Percentiles rank a stretch among this genome's conserved stretches.
Evolutionary conservation across 1,140 invertebrate genomes (phyloP).

Genomic region (Trichonephila clavata): DNA sequence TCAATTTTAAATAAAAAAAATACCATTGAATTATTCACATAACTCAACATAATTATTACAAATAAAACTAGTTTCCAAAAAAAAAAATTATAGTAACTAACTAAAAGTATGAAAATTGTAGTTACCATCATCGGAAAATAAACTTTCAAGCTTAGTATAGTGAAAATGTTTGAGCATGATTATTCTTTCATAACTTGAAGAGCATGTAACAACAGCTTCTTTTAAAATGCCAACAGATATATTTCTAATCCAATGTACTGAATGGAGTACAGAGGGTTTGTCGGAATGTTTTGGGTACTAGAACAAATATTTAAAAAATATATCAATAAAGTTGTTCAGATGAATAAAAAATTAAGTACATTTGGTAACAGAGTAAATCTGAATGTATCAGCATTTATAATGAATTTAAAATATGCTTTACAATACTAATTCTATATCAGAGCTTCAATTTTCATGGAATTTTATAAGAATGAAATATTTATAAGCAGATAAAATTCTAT

Average conservation of each 20-base stretch:
- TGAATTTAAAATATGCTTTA: too few relatives aligned
- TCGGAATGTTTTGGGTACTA: slow-evolving; percentile 64
- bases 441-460: too few relatives aligned
- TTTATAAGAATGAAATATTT: too few relatives aligned
- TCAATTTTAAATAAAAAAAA: too few relatives aligned
- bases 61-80: too few relatives aligned
- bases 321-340: too few relatives aligned
- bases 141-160: slow-evolving; percentile 75
- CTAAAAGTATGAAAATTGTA: background rate
- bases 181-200: slow-evolving; percentile 63
- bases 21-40: too few relatives aligned
- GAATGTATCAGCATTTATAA: too few relatives aligned
- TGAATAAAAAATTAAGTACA: background rate
- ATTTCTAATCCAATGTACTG: slow-evolving; percentile 63
- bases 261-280: slow-evolving; percentile 37
- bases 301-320: background rate
- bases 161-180: slow-evolving; percentile 76
- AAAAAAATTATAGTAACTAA: background rate
- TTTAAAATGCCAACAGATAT: slow-evolving; percentile 57
- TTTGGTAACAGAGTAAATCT: too few relatives aligned
- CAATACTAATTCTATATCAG: too few relatives aligned
- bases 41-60: too few relatives aligned
- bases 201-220: slow-evolving; percentile 52
- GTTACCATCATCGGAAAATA: slow-evolving; percentile 70
- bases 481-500: too few relatives aligned